Evolutionary conservation across 2,113 vertebrate genomes (phyloP).

Genomic region (Phyllopteryx taeniolatus): DNA sequence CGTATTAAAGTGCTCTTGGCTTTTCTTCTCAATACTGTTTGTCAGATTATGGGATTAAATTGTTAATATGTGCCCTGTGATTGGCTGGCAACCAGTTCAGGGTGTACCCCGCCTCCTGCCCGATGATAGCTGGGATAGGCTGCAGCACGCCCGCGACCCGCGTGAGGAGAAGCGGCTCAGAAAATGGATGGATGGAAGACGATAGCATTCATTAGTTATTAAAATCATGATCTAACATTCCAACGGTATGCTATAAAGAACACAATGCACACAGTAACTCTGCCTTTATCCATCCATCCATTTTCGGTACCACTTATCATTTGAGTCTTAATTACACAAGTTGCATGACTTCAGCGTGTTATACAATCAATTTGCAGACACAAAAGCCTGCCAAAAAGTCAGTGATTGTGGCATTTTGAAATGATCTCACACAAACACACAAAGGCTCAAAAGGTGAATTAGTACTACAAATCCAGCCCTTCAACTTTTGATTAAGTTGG

Average conservation of each 20-base stretch:
- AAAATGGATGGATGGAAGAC: no score
- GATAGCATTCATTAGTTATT: no score
- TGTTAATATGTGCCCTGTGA: no score
- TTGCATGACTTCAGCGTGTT: neutral
- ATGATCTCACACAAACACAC: neutral
- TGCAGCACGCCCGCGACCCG: no score
- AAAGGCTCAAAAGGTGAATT: neutral
- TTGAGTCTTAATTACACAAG: neutral
- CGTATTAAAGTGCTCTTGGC: no score
- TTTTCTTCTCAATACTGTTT: no score
- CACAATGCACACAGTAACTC: neutral
- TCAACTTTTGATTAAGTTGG: neutral
- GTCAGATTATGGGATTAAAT: no score
- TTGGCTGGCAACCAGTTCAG: no score
- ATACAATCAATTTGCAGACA: neutral
- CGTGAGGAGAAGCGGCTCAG: no score
- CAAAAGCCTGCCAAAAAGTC: constrained; percentile 2
- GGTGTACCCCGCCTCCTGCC: no score
- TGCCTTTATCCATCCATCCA: no score
- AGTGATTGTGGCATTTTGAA: neutral
- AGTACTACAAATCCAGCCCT: neutral
- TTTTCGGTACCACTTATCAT: neutral
- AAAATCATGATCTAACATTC: neutral
- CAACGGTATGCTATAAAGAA: neutral
- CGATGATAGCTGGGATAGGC: no score